A percentile compares a stretch with the other conserved stretches of the same genome.
Evolutionary conservation across 37 sponge, comb jelly and placozoan species (phyloP).

Genomic region (Ianthella basta): DNA sequence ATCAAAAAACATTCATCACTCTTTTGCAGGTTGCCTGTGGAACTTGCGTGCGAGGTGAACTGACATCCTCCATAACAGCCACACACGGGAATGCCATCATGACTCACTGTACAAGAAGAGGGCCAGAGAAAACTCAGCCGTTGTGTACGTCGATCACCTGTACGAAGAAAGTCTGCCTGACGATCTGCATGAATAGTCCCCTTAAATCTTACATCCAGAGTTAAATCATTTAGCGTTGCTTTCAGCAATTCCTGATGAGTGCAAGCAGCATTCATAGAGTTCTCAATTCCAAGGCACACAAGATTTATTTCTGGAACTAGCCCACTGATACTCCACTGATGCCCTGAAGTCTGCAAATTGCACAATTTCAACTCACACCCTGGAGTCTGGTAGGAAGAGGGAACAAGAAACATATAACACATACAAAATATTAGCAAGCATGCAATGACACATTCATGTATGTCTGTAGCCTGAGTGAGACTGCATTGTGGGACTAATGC

Average conservation of each 20-base stretch:
- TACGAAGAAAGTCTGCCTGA: slow-evolving; percentile 53
- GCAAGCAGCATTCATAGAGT: background rate
- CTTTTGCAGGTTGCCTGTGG: no score
- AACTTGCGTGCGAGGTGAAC: slow-evolving; percentile 18
- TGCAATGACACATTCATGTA: no score
- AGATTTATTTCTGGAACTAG: background rate
- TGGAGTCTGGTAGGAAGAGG: slow-evolving; percentile 34
- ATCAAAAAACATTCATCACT: background rate
- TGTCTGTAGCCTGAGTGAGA: no score
- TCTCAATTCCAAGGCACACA: background rate
- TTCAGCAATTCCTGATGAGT: background rate
- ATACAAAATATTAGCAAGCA: no score
- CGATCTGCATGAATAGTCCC: slow-evolving; percentile 54
- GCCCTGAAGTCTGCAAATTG: slow-evolving; percentile 43
- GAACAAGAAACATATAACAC: no score
- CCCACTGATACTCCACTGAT: slow-evolving; percentile 11
- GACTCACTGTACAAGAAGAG: background rate
- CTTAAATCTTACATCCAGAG: slow-evolving; percentile 37
- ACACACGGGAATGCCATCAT: slow-evolving; percentile 13
- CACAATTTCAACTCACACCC: slow-evolving; percentile 63
- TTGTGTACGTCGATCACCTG: slow-evolving; percentile 46
- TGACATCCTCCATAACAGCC: slow-evolving; percentile 74
- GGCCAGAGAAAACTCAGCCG: slow-evolving; percentile 76
- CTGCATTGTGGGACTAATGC: no score
- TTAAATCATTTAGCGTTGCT: background rate